These are phyloP conservation scores for Geococcyx californianus DNA, from an alignment of 2,113 vertebrate genomes.

Conservation along the genomic window DNA sequence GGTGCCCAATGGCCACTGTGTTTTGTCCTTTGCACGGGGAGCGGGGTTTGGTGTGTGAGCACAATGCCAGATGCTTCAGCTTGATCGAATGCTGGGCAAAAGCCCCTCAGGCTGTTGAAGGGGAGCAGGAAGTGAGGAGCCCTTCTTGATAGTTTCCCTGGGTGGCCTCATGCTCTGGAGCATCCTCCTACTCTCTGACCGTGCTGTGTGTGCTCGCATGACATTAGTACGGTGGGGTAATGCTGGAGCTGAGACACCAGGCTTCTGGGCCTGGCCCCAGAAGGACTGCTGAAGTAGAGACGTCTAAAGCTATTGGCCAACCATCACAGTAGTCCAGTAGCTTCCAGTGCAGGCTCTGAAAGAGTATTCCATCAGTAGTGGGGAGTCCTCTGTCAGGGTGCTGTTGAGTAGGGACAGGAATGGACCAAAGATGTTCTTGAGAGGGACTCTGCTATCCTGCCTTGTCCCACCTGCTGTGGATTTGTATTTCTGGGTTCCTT, in stretches of 20 bases:
- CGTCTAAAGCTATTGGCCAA: background rate
- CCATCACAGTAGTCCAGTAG: rapidly evolving
- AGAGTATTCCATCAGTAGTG: background rate
- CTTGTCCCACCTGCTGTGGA: background rate
- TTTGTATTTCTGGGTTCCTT: background rate
- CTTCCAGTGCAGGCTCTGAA: background rate
- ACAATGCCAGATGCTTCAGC: rapidly evolving
- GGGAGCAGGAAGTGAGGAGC: background rate
- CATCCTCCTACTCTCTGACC: background rate
- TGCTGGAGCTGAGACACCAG: background rate
- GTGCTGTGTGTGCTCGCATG: rapidly evolving
- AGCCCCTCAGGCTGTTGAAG: background rate
- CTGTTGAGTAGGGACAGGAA: background rate
- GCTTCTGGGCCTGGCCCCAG: background rate
- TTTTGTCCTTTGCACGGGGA: background rate
- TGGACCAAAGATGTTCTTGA: background rate
- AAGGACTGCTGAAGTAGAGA: background rate
- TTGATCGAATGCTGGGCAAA: background rate
- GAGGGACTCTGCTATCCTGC: background rate
- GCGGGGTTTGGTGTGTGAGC: background rate
- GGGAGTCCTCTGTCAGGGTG: rapidly evolving
- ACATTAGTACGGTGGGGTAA: rapidly evolving
- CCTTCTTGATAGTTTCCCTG: background rate
- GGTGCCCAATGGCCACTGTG: rapidly evolving
- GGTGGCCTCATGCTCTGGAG: background rate